These are phyloP conservation scores for Cynopterus sphinx DNA, from an alignment of 2,797 vertebrate genomes.

Conservation along the genomic window DNA sequence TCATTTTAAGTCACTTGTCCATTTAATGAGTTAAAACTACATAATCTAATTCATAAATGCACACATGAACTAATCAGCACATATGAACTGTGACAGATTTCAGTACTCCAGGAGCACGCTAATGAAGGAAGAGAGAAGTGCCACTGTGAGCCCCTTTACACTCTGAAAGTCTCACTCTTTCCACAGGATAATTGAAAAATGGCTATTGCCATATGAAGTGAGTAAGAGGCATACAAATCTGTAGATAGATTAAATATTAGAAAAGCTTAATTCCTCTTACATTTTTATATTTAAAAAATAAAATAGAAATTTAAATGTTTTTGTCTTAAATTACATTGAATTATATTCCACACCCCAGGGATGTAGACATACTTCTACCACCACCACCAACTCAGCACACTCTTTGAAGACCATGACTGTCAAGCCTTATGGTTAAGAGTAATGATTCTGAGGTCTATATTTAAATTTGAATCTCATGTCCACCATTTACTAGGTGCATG, in stretches of 20 bases:
- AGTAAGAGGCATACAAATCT: not conserved
- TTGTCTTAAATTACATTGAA: not conserved
- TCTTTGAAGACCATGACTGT: not conserved
- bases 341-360: no score
- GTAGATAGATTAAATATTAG: not conserved
- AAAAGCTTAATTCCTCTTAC: not conserved
- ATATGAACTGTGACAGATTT: not conserved
- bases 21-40: slow-evolving; percentile 1
- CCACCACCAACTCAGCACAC: not conserved
- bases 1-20: not conserved
- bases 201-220: not conserved
- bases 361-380: no score
- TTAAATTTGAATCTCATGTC: not conserved
- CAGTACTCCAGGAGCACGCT: not conserved
- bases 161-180: not conserved
- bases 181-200: not conserved
- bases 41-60: not conserved
- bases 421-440: not conserved
- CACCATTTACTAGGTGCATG: not conserved
- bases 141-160: not conserved
- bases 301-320: not conserved
- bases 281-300: not conserved
- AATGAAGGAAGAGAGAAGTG: not conserved
- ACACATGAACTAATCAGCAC: not conserved
- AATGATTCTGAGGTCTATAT: not conserved